phyloP scores from a whole-genome alignment of 92 coral and sea anemone species.

The Porites evermanni region DNA sequence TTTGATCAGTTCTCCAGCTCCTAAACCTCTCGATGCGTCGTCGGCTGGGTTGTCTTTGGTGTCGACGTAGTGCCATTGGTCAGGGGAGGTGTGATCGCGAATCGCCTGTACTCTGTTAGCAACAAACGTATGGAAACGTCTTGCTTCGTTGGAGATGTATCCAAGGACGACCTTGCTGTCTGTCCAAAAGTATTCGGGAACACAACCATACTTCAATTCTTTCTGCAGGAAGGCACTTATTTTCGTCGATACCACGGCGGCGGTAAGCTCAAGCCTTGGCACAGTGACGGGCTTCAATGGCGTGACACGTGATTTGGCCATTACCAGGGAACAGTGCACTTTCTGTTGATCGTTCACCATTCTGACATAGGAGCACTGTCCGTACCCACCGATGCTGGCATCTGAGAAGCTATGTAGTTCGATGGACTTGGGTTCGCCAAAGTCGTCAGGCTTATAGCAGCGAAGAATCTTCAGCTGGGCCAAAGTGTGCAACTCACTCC shows the following conservation, averaged over 20 bases:
- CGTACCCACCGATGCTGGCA: not conserved
- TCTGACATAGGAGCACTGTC: constrained; percentile 15
- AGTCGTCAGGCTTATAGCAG: constrained; percentile 4
- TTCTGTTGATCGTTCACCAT: not conserved
- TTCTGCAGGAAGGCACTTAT: constrained; percentile 2
- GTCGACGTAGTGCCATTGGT: constrained; percentile 21
- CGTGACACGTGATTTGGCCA: constrained; percentile 10
- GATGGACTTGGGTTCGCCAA: not conserved
- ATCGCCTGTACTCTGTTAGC: constrained; percentile 22
- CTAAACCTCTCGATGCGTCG: not conserved
- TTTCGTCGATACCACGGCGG: not conserved
- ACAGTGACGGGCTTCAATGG: not conserved
- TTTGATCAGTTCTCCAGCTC: not conserved
- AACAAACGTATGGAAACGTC: constrained; percentile 8
- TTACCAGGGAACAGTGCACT: constrained; percentile 2
- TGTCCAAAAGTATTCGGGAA: not conserved
- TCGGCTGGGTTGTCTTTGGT: constrained; percentile 12
- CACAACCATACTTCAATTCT: not conserved
- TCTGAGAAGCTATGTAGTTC: constrained; percentile 4
- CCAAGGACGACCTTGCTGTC: not conserved
- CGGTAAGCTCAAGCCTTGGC: not conserved
- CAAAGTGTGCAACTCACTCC: not conserved
- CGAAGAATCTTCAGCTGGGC: not conserved
- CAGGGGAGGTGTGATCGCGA: constrained; percentile 1
- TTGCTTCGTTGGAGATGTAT: constrained; percentile 16